Conservation (phyloP, 2,888 invertebrate species). For the Raillietiella orientalis region DNA sequence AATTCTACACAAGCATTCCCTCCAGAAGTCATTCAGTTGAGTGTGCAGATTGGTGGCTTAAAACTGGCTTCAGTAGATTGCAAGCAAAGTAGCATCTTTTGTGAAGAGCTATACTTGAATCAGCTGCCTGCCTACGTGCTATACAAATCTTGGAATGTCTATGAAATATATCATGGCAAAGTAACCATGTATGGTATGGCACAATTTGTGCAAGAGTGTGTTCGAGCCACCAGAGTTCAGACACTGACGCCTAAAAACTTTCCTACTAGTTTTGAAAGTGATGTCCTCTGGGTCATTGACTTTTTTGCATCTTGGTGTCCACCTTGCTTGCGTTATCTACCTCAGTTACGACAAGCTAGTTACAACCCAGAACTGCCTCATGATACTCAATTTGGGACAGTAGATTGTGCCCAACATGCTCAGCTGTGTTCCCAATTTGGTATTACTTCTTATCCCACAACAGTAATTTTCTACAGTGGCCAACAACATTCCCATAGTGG, state of each 20-base stretch:
- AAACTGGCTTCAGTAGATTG: too few species aligned
- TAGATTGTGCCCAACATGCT: conserved; percentile 29
- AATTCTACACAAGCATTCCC: too few species aligned
- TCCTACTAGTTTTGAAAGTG: conserved; percentile 11
- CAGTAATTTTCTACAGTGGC: conserved; percentile 26
- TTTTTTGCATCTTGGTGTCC: conserved; percentile 51
- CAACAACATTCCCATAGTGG: conserved; percentile 21
- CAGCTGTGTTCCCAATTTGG: conserved; percentile 22
- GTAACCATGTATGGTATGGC: conserved; percentile 19
- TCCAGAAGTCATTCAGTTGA: conserved; percentile 14
- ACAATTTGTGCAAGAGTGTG: conserved; percentile 27
- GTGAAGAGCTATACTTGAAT: conserved; percentile 9
- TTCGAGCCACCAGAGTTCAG: conserved; percentile 21
- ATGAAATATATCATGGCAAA: conserved; percentile 34
- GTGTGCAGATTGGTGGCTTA: too few species aligned
- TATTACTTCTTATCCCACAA: conserved; percentile 31
- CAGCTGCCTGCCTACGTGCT: conserved; percentile 32
- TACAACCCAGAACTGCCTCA: background rate
- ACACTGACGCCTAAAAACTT: conserved; percentile 27
- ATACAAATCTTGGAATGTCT: conserved; percentile 35
- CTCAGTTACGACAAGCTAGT: conserved; percentile 29
- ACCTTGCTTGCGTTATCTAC: conserved; percentile 30
- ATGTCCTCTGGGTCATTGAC: conserved; percentile 25
- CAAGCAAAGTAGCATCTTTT: conserved; percentile 4
- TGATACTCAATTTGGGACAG: conserved; percentile 22